These are phyloP conservation scores for Engraulis encrasicolus DNA, from an alignment of 2,113 vertebrate species.

Conservation along the genomic window DNA sequence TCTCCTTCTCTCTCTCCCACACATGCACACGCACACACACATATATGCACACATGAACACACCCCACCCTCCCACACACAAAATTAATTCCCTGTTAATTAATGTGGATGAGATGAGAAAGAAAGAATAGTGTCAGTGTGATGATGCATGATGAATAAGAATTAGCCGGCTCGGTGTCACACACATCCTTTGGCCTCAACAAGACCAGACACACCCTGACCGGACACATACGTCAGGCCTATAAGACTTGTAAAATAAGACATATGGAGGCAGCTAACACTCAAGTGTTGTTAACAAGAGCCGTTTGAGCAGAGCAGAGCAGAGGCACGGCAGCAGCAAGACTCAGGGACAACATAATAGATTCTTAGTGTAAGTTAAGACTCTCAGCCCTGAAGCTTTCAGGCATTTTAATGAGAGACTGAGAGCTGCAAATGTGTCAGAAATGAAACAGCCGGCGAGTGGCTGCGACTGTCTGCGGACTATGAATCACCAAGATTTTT, in stretches of 20 bases:
- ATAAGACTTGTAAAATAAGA: slow-evolving; percentile 6
- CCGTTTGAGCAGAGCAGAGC: too few relatives aligned
- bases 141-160: slow-evolving; percentile 13
- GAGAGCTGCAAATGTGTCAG: slow-evolving; percentile 16
- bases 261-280: background rate
- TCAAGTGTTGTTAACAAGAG: background rate
- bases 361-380: slow-evolving; percentile 1
- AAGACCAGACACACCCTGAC: background rate
- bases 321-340: background rate
- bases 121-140: slow-evolving; percentile 9
- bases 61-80: slow-evolving; percentile 14
- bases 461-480: background rate
- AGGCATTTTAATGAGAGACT: background rate
- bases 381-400: background rate
- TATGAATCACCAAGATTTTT: background rate
- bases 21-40: background rate
- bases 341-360: background rate
- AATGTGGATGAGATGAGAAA: slow-evolving; percentile 18
- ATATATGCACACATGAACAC: background rate
- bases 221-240: background rate
- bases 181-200: background rate
- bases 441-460: background rate
- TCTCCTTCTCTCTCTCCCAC: background rate
- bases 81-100: slow-evolving; percentile 22
- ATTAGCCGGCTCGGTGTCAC: background rate